Conservation (phyloP, 2,113 vertebrate genomes). For the Pituophis catenifer region DNA sequence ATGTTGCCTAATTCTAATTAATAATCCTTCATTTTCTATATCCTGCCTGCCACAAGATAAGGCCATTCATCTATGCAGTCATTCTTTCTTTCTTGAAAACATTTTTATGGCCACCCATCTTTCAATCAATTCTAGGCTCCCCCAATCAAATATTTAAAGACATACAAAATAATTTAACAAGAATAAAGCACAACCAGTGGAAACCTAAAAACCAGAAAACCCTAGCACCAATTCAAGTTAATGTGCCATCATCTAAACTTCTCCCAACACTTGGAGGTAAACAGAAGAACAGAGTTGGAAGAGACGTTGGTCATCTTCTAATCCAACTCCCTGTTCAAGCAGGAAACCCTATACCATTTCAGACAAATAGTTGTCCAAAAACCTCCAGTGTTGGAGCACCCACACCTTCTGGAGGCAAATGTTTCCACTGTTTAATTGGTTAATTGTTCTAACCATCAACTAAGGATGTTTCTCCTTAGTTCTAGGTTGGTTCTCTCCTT, state of each 20-base stretch:
- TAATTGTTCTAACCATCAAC: not conserved
- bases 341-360: not conserved
- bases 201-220: not conserved
- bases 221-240: not conserved
- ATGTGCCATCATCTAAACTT: not conserved
- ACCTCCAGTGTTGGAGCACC: not conserved
- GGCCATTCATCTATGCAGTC: not conserved
- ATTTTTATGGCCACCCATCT: not conserved
- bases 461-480: not conserved
- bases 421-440: not conserved
- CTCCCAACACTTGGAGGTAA: not conserved
- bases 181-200: not conserved
- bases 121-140: not conserved
- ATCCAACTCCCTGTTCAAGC: not conserved
- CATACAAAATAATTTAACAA: not conserved
- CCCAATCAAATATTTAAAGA: not conserved
- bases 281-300: not conserved
- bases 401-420: not conserved
- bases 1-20: not conserved
- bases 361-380: not conserved
- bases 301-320: not conserved
- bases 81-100: not conserved
- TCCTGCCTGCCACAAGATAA: not conserved
- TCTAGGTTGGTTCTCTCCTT: not conserved
- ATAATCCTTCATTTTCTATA: not conserved